phyloP scores from a whole-genome alignment of 2,888 invertebrate genomes.

The Lordiphosa andalusiaca region DNA sequence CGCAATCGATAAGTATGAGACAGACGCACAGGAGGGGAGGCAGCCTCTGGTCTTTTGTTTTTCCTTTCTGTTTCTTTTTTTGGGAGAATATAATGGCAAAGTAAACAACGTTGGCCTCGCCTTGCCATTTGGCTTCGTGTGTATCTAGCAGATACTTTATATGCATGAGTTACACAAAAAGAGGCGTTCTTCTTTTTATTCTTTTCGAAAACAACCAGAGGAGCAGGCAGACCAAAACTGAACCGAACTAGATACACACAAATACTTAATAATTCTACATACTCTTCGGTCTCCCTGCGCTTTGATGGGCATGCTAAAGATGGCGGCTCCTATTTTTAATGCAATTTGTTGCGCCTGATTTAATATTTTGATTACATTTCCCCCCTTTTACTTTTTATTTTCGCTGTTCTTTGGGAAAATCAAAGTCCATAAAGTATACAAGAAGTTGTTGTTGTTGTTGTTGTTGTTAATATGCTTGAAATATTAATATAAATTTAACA shows the following conservation, averaged over 20 bases:
- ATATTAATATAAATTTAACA: conserved; percentile 62
- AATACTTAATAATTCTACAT: not conserved
- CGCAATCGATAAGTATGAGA: no score
- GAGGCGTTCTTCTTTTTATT: conserved; percentile 64
- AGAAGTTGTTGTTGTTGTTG: conserved; percentile 7
- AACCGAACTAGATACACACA: not conserved
- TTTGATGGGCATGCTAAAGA: no score
- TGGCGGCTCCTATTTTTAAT: conserved; percentile 53
- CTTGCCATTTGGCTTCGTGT: conserved; percentile 34
- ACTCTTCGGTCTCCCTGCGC: no score
- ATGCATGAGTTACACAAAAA: conserved; percentile 72
- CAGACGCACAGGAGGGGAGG: no score
- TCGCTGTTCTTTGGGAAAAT: conserved; percentile 11
- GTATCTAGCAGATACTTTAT: conserved; percentile 74
- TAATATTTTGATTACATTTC: conserved; percentile 67
- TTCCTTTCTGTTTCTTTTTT: no score
- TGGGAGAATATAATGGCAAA: no score
- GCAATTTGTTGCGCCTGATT: conserved; percentile 71
- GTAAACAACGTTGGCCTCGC: conserved; percentile 9
- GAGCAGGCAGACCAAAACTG: not conserved
- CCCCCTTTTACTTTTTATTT: conserved; percentile 7
- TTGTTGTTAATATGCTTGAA: conserved; percentile 48
- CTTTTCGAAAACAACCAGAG: not conserved
- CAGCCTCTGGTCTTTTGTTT: no score
- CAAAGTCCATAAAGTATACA: conserved; percentile 28